These are phyloP conservation scores for Chalcis sispes DNA, from an alignment of 2,888 invertebrate species.

Conservation along the genomic window DNA sequence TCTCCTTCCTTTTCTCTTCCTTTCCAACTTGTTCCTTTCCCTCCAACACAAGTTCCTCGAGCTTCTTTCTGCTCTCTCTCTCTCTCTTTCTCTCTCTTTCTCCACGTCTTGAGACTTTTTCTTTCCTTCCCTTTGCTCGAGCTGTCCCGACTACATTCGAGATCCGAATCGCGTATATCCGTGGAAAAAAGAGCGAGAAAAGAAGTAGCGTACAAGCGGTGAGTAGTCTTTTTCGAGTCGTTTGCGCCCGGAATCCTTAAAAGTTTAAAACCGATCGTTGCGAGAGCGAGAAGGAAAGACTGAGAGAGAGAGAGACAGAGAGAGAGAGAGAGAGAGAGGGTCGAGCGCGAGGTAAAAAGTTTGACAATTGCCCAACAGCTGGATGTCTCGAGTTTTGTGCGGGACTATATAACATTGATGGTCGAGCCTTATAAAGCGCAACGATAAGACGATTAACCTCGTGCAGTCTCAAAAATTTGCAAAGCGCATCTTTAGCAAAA, in stretches of 20 bases:
- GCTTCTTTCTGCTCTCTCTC: slow-evolving; percentile 48
- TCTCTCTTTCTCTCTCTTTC: slow-evolving; percentile 41
- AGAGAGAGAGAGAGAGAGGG: neutral
- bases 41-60: slow-evolving; percentile 23
- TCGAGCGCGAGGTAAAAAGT: too few relatives aligned
- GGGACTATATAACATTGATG: neutral
- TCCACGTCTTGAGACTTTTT: slow-evolving; percentile 33
- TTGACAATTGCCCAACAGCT: too few relatives aligned
- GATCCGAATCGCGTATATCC: slow-evolving; percentile 23
- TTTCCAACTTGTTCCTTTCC: slow-evolving; percentile 15
- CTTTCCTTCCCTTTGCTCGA: slow-evolving; percentile 15
- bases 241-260: slow-evolving; percentile 21
- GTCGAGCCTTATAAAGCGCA: slow-evolving; percentile 3
- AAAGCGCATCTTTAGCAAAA: too few relatives aligned
- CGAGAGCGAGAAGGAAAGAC: neutral
- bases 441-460: slow-evolving; percentile 23
- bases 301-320: neutral
- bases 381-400: neutral
- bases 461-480: neutral
- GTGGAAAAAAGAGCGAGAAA: neutral
- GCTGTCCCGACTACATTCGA: slow-evolving; percentile 16
- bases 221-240: neutral
- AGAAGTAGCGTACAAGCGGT: neutral
- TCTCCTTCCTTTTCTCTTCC: slow-evolving; percentile 56
- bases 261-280: slow-evolving; percentile 12